phyloP scores from a whole-genome alignment of 2,888 invertebrate genomes.

The Yponomeuta evonymella region DNA sequence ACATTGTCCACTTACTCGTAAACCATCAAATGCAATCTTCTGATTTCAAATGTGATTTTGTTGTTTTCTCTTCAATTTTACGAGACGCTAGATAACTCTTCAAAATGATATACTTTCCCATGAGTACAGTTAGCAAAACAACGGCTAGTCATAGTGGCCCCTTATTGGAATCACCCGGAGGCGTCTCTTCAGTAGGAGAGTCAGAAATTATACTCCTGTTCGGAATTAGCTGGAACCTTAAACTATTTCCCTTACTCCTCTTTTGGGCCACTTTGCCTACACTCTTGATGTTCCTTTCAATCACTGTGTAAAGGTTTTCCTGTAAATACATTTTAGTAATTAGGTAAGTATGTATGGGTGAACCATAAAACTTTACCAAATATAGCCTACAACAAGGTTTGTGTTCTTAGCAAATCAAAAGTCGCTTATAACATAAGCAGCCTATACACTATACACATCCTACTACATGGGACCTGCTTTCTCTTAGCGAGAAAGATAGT shows the following conservation, averaged over 20 bases:
- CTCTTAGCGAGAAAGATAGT: too few species aligned
- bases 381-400: too few species aligned
- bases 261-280: slow-evolving; percentile 78
- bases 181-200: slow-evolving; percentile 21
- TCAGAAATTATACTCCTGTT: slow-evolving; percentile 36
- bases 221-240: slow-evolving; percentile 80
- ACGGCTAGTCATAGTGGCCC: slow-evolving; percentile 64
- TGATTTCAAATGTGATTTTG: slow-evolving; percentile 16
- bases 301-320: slow-evolving; percentile 75
- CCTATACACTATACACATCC: too few species aligned
- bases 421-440: too few species aligned
- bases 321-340: slow-evolving; percentile 40
- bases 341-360: neutral
- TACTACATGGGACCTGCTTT: too few species aligned
- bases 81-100: slow-evolving; percentile 39
- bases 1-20: too few species aligned
- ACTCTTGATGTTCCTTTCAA: slow-evolving; percentile 71
- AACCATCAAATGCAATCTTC: neutral
- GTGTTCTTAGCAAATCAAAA: too few species aligned
- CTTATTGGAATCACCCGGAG: slow-evolving; percentile 31
- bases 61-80: slow-evolving; percentile 9
- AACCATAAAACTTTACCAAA: too few species aligned
- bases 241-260: slow-evolving; percentile 74
- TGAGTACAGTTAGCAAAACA: slow-evolving; percentile 38
- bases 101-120: slow-evolving; percentile 48